Base-by-base conservation (phyloP, 2,888 invertebrate species). In the Cataglyphis albicans region DNA sequence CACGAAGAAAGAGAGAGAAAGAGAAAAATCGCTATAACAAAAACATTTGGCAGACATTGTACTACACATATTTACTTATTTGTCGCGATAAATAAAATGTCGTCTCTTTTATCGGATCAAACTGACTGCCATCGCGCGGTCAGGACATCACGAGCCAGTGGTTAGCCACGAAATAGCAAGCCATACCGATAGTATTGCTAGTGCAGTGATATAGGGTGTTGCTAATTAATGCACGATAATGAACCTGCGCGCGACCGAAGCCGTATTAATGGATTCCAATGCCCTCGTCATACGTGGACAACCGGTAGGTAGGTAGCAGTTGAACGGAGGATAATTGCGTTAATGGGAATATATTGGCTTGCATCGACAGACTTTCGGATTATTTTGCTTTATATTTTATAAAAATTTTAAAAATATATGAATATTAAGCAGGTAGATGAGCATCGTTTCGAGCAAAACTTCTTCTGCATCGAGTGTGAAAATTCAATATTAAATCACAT, bases 151-250 rank as follows among this genome's bases (percentile, higher is more conserved):
- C 87, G 87, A 81, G 84, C 83, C 83, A 81, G 89, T 86, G 90
- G 92, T 91, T 92, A 88, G 89, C 91, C 91, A 86, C 91, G 89
- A 90, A 92, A 93, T 91, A 91, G 91, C 89, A 86, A 90, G 84
- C 88, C 83, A 55, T 52, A 81, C 78, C 89, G 90, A 90, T 90
- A 88, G 85, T 88, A 88, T 86, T 88, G 87, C 87, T 82, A 83
- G 83, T 86, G 84, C 86, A 82, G 89, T 91, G 91, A 91, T 92
- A 91, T 90, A 92, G 91, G 88, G 88, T 91, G 90, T 91, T 89
- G 91, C 91, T 93, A 93, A 93, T 93, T 93, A 93, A 93, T 93
- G 91, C 91, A 92, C 92, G 91, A 91, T 93, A 93, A 93, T 93
- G 93, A 93, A 93, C 92, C 91, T 86, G 91, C 88, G 90, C 90